These are phyloP conservation scores for Automeris io DNA, from an alignment of 2,888 invertebrate species.

Conservation along the genomic window DNA sequence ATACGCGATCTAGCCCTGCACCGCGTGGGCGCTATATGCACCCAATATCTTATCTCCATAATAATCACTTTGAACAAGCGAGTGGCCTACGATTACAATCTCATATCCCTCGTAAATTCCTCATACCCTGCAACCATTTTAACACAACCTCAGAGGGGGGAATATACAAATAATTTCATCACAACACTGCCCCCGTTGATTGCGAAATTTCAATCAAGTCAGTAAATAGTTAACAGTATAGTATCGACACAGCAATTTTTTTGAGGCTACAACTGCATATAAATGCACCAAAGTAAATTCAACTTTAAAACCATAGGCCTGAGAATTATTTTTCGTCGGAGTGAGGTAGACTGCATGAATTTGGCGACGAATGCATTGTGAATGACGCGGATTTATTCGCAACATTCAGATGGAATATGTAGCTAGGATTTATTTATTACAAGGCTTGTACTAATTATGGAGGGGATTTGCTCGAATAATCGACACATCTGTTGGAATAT, in stretches of 20 bases:
- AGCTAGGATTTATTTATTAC: slow-evolving; percentile 57
- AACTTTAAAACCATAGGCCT: slow-evolving; percentile 27
- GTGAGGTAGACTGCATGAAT: slow-evolving; percentile 29
- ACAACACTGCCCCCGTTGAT: slow-evolving; percentile 70
- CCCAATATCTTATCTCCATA: slow-evolving; percentile 58
- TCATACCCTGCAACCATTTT: slow-evolving; percentile 62
- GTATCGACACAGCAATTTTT: slow-evolving; percentile 71
- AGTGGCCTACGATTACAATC: slow-evolving; percentile 69
- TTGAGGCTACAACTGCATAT: slow-evolving; percentile 50
- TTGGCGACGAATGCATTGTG: slow-evolving; percentile 44
- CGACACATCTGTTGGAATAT: slow-evolving; percentile 40
- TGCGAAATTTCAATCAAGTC: slow-evolving; percentile 75
- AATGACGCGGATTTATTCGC: slow-evolving; percentile 70
- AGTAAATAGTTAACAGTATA: slow-evolving; percentile 72
- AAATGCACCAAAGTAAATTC: background rate
- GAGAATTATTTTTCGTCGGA: slow-evolving; percentile 28
- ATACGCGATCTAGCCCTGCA: slow-evolving; percentile 4
- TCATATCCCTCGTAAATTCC: slow-evolving; percentile 71
- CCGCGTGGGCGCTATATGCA: slow-evolving; percentile 57
- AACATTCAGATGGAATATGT: slow-evolving; percentile 64
- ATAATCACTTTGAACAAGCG: slow-evolving; percentile 75
- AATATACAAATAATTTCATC: slow-evolving; percentile 74
- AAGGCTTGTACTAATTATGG: slow-evolving; percentile 56
- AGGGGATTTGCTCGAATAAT: slow-evolving; percentile 43
- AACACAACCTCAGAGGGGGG: slow-evolving; percentile 60